A percentile compares a stretch with the other conserved stretches of the same genome.
phyloP scores from a whole-genome alignment of 2,797 vertebrate species.

The Antrozous pallidus region DNA sequence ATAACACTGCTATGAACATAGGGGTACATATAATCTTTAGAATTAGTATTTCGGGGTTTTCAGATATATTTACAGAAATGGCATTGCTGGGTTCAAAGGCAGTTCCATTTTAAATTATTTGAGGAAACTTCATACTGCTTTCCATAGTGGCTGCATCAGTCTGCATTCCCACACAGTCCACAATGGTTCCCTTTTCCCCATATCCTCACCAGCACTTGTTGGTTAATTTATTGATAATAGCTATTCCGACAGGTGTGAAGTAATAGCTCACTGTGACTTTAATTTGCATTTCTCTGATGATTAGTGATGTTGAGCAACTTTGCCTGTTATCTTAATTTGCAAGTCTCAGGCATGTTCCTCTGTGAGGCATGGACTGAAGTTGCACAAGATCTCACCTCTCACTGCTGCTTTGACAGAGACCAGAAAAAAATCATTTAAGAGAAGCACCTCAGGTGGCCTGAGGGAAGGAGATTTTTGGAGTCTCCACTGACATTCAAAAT shows the following conservation, averaged over 20 bases:
- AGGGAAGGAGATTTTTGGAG: background rate
- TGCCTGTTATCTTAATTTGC: fast-evolving
- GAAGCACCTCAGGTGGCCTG: background rate
- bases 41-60: background rate
- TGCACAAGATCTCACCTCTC: background rate
- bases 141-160: background rate
- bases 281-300: background rate
- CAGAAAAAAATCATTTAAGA: background rate
- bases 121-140: background rate
- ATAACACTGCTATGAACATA: background rate
- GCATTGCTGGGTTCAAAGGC: background rate
- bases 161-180: background rate
- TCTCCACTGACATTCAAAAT: background rate
- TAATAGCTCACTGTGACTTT: background rate
- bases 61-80: background rate
- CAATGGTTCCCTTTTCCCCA: background rate
- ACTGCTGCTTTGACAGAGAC: background rate
- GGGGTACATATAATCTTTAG: background rate
- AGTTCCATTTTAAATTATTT: background rate
- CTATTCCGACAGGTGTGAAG: background rate
- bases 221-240: background rate
- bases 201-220: background rate
- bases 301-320: background rate
- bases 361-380: background rate
- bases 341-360: background rate